These are phyloP conservation scores for Callipepla squamata DNA, from an alignment of 2,113 vertebrate genomes.

Conservation along the genomic window DNA sequence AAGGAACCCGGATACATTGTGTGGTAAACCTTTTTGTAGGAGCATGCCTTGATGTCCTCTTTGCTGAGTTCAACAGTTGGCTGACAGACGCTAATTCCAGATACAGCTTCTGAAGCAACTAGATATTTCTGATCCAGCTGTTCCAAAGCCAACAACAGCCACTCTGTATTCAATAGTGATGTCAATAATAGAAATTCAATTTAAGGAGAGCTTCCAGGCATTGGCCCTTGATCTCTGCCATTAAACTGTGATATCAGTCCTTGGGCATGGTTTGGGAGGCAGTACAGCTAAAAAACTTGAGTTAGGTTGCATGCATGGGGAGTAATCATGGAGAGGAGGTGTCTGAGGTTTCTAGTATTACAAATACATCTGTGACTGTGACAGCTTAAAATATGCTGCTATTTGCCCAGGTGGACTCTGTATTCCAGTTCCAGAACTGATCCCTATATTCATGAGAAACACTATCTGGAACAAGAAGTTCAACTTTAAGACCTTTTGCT, in stretches of 20 bases:
- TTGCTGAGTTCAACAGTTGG: neutral
- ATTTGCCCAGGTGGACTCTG: rapidly evolving
- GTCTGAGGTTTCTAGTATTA: neutral
- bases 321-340: rapidly evolving
- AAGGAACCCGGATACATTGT: neutral
- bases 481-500: neutral
- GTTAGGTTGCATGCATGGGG: rapidly evolving
- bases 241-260: neutral
- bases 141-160: neutral
- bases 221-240: rapidly evolving
- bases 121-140: rapidly evolving
- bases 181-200: neutral
- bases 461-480: neutral
- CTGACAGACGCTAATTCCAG: neutral
- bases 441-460: neutral
- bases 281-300: neutral
- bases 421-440: neutral
- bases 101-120: neutral
- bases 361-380: neutral
- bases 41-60: neutral
- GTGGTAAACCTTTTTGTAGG: neutral
- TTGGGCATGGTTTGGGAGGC: neutral
- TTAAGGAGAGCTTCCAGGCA: neutral
- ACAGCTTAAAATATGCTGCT: neutral
- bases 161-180: neutral